phyloP scores from a whole-genome alignment of 2,113 vertebrate genomes.

The Acrocephalus arundinaceus region DNA sequence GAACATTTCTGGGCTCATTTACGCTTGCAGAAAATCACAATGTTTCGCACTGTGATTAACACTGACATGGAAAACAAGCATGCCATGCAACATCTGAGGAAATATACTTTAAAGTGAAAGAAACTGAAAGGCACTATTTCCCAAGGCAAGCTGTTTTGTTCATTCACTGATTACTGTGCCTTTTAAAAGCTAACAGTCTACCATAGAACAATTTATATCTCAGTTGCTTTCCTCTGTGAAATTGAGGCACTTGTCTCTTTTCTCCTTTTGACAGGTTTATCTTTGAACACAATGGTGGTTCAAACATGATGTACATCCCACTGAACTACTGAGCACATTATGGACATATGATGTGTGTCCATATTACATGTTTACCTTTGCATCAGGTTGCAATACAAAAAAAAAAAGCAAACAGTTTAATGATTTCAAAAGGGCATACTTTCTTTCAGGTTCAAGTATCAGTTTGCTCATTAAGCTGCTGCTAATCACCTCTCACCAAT shows the following conservation, averaged over 20 bases:
- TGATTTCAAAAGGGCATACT: constrained; percentile 66
- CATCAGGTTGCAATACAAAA: constrained; percentile 23
- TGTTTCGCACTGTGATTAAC: constrained; percentile 62
- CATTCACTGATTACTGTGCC: constrained; percentile 59
- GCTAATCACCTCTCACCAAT: constrained; percentile 78
- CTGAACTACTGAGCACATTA: not conserved
- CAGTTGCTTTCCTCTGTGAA: constrained; percentile 56
- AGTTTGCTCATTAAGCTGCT: constrained; percentile 75
- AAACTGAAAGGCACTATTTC: constrained; percentile 66
- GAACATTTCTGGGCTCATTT: constrained; percentile 62
- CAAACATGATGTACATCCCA: constrained; percentile 3
- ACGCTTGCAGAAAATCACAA: constrained; percentile 62
- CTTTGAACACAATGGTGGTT: constrained; percentile 40
- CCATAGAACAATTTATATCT: constrained; percentile 59
- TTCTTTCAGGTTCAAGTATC: constrained; percentile 78
- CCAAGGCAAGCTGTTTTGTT: constrained; percentile 67
- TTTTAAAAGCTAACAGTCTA: constrained; percentile 70
- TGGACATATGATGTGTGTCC: not conserved
- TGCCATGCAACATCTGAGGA: constrained; percentile 46
- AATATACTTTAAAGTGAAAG: constrained; percentile 72
- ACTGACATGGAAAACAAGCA: constrained; percentile 55
- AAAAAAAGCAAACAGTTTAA: constrained; percentile 62
- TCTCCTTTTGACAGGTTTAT: constrained; percentile 39
- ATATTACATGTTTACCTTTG: constrained; percentile 21
- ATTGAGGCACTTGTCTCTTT: constrained; percentile 40